Evolutionary conservation across 2,113 vertebrate genomes (phyloP), one percentile per base, ranked within the genome.

Genomic region (Eurypyga helias): DNA sequence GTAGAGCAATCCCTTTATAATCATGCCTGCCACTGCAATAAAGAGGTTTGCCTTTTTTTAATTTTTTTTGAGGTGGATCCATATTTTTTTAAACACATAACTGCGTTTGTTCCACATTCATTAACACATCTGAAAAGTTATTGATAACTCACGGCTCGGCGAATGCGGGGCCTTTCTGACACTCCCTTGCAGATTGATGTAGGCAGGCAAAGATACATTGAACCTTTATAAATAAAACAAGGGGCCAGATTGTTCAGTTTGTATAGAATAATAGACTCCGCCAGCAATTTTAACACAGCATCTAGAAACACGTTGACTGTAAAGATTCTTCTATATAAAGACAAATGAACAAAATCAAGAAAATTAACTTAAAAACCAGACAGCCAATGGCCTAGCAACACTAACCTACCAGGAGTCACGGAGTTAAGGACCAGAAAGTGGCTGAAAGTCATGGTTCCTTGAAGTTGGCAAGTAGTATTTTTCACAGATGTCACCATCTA

Each of bases 201-300:
- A 98, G 98, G 98, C 98, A 98, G 98, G 98, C 98, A 99, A 98
- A 99, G 98, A 98, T 98, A 98, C 98, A 99, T 98, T 99, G 98
- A 99, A 99, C 98, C 98, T 99, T 99, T 98, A 98, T 98, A 98
- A 99, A 99, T 99, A 98, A 99, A 98, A 99, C 98, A 99, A 99
- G 98, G 98, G 98, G 98, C 98, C 98, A 98, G 98, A 98, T 98
- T 99, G 98, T 99, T 99, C 98, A 98, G 97, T 98, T 98, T 98
- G 98, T 98, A 98, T 98, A 98, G 97, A 98, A 98, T 96, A 98
- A 98, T 97, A 98, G 97, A 98, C 93, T 98, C 98, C 98, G 98
- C 98, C 98, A 98, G 98, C 98, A 99, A 98, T 98, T 98, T 98
- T 97, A 98, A 98, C 97, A 99, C 97, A 98, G 98, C 97, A 98